Base-by-base conservation (phyloP, 2,888 invertebrate genomes). In the Diadegma fenestrale region DNA sequence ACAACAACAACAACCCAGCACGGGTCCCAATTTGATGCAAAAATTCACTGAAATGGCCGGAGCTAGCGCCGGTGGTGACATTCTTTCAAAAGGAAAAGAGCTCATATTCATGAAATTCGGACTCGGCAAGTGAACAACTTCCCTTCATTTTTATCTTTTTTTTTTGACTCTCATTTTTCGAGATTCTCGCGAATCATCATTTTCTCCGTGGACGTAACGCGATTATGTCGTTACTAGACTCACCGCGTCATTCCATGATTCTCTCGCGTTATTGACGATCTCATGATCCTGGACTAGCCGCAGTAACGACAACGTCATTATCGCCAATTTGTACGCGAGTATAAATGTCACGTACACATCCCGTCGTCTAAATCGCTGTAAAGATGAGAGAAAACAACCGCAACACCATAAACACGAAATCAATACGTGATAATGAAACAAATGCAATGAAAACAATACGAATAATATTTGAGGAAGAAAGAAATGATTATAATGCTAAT, bases 71-170 rank as follows among this genome's bases (percentile, higher is more conserved):
- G 98, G 98, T 87, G 98, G 98, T 91, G 98, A 98, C 93, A 97
- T 98, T 90, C 95, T 98, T 91, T 98, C 98, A 93, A 98, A 98
- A 94, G 98, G 98, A 92, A 98, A 98, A 95, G 98, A 98, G 95
- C 96, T 98, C 89, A 97, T 98, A 94, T 98, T 98, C 94, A 98
- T 98, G 97, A 97, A 97, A 95, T 98, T 98, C 94, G 98, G 98
- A 89, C 96, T 98, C 90, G 97, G 97, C 92, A 94, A 94, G 92
- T 94, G 94, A 94, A 89, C n/a, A n/a, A 86, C 83, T 81, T 76
- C 19, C 12, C n/a, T 66, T 43, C 0, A 30, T n/a, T 22, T 45
- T 45, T 58, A 8, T 78, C n/a, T 2, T 80, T 17, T 10, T 41
- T 43, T 66, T 41, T 30, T 8, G 43, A 33, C 58, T 45, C 51